Evolutionary conservation across 2,797 vertebrate species (phyloP).

Genomic region (Poecilia gillii): DNA sequence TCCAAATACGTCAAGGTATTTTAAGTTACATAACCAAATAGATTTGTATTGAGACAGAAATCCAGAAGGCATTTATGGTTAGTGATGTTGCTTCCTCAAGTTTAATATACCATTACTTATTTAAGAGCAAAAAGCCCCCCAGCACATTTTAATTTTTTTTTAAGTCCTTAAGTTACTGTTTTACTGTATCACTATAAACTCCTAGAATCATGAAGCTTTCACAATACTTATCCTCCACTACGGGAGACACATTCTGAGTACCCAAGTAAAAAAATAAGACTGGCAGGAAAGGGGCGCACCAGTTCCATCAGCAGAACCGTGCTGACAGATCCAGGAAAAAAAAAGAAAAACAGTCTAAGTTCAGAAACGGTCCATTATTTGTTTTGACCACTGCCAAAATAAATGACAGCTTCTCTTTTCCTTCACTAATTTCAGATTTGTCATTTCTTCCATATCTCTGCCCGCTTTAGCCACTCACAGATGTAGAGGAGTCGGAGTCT

Average conservation of each 20-base stretch:
- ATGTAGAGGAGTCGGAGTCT: conserved; percentile 18
- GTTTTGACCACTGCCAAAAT: conserved; percentile 55
- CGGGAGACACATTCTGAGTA: conserved; percentile 22
- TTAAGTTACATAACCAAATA: no score
- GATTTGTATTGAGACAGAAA: no score
- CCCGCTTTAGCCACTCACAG: conserved; percentile 27
- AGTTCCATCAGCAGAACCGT: conserved; percentile 24
- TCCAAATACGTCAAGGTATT: no score
- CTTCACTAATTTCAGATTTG: conserved; percentile 28
- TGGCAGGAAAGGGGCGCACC: conserved; percentile 33
- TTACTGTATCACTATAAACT: not conserved
- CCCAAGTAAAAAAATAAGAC: conserved; percentile 42
- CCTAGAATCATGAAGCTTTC: not conserved
- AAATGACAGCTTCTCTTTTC: conserved; percentile 55
- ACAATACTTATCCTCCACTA: conserved; percentile 19
- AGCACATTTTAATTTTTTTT: not conserved
- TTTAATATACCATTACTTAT: not conserved
- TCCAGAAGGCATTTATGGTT: no score
- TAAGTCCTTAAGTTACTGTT: not conserved
- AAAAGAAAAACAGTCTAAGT: conserved; percentile 48
- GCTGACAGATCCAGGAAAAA: conserved; percentile 60
- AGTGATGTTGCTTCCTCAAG: not conserved
- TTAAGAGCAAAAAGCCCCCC: not conserved
- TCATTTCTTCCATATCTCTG: conserved; percentile 12
- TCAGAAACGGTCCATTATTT: conserved; percentile 47